A percentile compares a stretch with the other conserved stretches of the same genome.
Evolutionary conservation across 2,113 vertebrate genomes (phyloP).

Genomic region (Lathamus discolor): DNA sequence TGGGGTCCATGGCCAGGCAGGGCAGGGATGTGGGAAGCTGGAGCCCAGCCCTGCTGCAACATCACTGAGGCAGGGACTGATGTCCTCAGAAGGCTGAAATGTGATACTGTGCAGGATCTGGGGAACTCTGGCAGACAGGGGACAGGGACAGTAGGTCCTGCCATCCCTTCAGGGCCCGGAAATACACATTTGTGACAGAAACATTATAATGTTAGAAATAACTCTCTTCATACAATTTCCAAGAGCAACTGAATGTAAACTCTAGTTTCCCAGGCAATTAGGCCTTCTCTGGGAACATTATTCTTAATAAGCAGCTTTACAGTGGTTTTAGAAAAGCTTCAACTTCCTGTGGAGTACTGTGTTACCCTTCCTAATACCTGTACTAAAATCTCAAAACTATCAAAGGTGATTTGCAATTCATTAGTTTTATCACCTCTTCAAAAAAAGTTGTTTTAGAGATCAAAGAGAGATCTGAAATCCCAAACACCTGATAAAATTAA

Average conservation of each 20-base stretch:
- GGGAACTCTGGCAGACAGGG: fast-evolving
- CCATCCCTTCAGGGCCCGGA: fast-evolving
- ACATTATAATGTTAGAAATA: not conserved
- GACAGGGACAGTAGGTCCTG: not conserved
- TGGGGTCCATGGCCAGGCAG: fast-evolving
- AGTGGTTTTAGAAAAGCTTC: not conserved
- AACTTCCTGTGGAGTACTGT: not conserved
- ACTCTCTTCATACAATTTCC: not conserved
- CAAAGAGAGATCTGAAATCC: slow-evolving; percentile 48
- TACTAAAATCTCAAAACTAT: slow-evolving; percentile 18
- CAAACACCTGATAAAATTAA: slow-evolving; percentile 48
- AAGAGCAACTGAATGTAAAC: not conserved
- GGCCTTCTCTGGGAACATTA: not conserved
- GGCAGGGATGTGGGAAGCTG: not conserved
- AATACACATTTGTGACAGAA: not conserved
- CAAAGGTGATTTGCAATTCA: slow-evolving; percentile 57
- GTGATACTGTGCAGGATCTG: not conserved
- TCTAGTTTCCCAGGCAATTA: not conserved
- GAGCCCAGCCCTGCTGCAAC: not conserved
- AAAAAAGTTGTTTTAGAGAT: slow-evolving; percentile 32
- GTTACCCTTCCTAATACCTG: slow-evolving; percentile 20
- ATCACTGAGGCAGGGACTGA: not conserved
- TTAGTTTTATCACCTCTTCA: slow-evolving; percentile 38
- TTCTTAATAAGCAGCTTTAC: not conserved
- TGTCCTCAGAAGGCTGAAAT: not conserved